Base-by-base conservation (phyloP, 35 echinoderm and acorn worm species). In the Hemicentrotus pulcherrimus region DNA sequence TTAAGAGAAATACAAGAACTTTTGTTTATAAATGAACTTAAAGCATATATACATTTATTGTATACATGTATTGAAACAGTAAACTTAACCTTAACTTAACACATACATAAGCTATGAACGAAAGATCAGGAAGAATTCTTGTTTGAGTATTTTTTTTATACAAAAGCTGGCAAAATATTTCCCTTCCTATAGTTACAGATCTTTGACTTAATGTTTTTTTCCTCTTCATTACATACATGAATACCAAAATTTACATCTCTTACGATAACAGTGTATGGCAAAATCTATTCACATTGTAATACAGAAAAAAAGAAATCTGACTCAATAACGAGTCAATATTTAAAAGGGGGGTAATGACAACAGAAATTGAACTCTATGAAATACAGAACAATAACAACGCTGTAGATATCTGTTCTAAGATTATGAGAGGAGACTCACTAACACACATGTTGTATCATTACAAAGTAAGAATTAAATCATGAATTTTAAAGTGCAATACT, bases 31-130 rank as follows among this genome's bases (percentile, higher is more conserved):
- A 90, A 90, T 90, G 88, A 90, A 90, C 46, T 90, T 90, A 45
- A 90, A 90, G 88, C 88, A 90, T 90, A 90, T 90, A 90, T 90
- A 90, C 88, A 90, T 90, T 90, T 45, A 7, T 90, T 90, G 46
- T 90, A 90, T 90, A 90, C 46, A 78, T 90, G 88, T 45, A 47
- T 45, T n/a, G 32, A 45, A 90, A 32, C 32, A 46, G 24, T 90
- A 45, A 90, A 45, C 32, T 90, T 46, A 45, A 78, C 65, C 65
- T 78, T 78, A 78, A 78, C 19, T 3, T 78, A 78, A 78, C 19
- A 78, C 19, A 28, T 45, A 90, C 7, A n/a, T n/a, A 90, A 15
- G 88, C 88, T 90, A 90, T 41, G 88, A 32, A 90, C 46, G 24
- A 90, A 47, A 45, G 32, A 90, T 90, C 31, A 90, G 88, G 65